phyloP scores from a whole-genome alignment of 2,113 vertebrate genomes.

The Speoplatyrhinus poulsoni region DNA sequence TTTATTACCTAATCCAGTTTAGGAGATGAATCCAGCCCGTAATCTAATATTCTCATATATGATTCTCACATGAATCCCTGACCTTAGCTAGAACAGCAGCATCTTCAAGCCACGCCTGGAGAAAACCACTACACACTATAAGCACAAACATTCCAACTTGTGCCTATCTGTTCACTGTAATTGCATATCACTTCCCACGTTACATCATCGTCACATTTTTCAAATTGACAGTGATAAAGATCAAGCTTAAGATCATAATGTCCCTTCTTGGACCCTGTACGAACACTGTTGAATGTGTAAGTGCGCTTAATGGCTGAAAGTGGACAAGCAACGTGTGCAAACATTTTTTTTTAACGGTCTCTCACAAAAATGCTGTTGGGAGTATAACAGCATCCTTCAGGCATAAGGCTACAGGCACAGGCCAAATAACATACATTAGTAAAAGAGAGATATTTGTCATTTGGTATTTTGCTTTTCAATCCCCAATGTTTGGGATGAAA shows the following conservation, averaged over 20 bases:
- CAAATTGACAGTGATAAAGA: not conserved
- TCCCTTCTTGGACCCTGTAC: not conserved
- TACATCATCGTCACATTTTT: slow-evolving; percentile 16
- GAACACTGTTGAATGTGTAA: not conserved
- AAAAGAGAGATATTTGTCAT: slow-evolving; percentile 25
- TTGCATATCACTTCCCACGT: not conserved
- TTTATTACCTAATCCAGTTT: slow-evolving; percentile 79
- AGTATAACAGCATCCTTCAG: slow-evolving; percentile 24
- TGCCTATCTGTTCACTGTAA: not conserved
- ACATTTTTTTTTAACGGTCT: slow-evolving; percentile 23
- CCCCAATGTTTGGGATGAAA: slow-evolving; percentile 40
- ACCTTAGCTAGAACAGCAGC: slow-evolving; percentile 49
- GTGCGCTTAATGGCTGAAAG: slow-evolving; percentile 15
- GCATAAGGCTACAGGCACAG: slow-evolving; percentile 27
- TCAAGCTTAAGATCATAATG: not conserved
- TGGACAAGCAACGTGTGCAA: slow-evolving; percentile 8
- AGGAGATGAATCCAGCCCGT: slow-evolving; percentile 66
- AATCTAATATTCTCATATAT: slow-evolving; percentile 74
- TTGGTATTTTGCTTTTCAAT: slow-evolving; percentile 20
- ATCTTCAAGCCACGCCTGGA: slow-evolving; percentile 30
- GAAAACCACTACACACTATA: slow-evolving; percentile 24
- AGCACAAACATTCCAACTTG: not conserved
- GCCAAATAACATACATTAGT: slow-evolving; percentile 29
- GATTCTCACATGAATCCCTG: slow-evolving; percentile 59
- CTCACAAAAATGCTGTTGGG: slow-evolving; percentile 14